Percentiles rank a stretch among this genome's conserved stretches.
phyloP scores from a whole-genome alignment of 2,797 vertebrate genomes.

The Tadarida brasiliensis region DNA sequence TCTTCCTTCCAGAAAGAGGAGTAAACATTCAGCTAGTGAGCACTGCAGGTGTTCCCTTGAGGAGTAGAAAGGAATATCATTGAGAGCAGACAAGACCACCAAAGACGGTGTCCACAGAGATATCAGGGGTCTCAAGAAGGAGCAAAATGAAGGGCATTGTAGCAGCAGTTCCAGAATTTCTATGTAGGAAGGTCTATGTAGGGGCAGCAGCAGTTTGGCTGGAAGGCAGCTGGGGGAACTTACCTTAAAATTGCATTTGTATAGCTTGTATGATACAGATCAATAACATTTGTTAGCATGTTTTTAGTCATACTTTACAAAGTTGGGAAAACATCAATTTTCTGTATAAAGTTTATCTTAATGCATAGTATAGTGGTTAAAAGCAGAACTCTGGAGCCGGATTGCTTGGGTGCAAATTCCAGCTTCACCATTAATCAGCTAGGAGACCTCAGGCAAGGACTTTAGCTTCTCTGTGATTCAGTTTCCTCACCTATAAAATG shows the following conservation, averaged over 20 bases:
- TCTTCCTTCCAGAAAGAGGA: constrained; percentile 78
- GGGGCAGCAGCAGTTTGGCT: constrained; percentile 31
- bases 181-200: not conserved
- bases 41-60: constrained; percentile 74
- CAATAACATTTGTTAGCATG: not conserved
- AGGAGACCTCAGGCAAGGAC: not conserved
- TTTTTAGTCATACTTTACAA: constrained; percentile 5
- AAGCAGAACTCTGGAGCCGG: not conserved
- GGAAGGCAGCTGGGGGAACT: not conserved
- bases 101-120: constrained; percentile 54
- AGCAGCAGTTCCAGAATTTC: constrained; percentile 52
- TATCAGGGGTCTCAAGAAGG: not conserved
- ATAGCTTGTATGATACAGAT: constrained; percentile 8
- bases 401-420: not conserved
- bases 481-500: constrained; percentile 47
- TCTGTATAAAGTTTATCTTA: not conserved
- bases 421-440: not conserved
- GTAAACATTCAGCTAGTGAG: constrained; percentile 78
- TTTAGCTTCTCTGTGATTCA: not conserved
- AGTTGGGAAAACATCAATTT: not conserved
- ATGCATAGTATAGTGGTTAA: not conserved
- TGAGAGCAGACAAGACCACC: constrained; percentile 79
- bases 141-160: constrained; percentile 57
- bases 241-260: constrained; percentile 27
- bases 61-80: constrained; percentile 65